phyloP scores from a whole-genome alignment of 2,113 vertebrate species.

The Colossoma macropomum region DNA sequence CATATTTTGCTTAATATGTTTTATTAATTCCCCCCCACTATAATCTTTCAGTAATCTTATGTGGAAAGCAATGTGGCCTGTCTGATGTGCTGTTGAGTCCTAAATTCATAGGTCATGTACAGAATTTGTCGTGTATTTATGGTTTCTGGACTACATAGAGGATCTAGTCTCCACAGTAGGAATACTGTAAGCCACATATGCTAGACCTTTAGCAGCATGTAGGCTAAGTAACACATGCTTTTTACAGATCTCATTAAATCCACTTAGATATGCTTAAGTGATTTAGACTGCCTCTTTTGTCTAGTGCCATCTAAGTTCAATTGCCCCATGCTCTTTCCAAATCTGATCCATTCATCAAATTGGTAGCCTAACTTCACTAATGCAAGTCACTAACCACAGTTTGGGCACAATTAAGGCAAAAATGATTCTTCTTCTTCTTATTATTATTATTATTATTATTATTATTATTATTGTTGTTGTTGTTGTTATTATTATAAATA shows the following conservation, averaged over 20 bases:
- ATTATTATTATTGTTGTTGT: no score
- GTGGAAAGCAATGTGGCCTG: no score
- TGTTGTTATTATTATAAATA: no score
- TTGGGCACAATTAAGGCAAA: no score
- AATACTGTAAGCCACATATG: neutral
- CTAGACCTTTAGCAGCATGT: neutral
- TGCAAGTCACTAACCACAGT: neutral
- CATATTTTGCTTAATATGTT: no score
- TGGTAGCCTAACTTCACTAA: neutral
- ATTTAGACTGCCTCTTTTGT: neutral
- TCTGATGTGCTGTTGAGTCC: no score
- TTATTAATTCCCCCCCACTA: no score
- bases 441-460: no score
- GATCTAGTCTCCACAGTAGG: neutral
- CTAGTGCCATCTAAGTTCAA: neutral
- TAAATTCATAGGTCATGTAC: neutral
- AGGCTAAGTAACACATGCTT: neutral
- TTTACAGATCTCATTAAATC: neutral
- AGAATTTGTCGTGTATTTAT: neutral
- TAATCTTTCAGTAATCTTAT: neutral
- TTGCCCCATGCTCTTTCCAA: neutral
- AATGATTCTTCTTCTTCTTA: no score
- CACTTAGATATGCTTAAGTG: neutral
- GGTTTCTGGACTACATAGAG: neutral
- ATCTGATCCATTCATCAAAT: neutral